Percentiles rank a stretch among this genome's conserved stretches.
Conservation (phyloP, 2,888 invertebrate species). For the Drosophila suboccidentalis region DNA sequence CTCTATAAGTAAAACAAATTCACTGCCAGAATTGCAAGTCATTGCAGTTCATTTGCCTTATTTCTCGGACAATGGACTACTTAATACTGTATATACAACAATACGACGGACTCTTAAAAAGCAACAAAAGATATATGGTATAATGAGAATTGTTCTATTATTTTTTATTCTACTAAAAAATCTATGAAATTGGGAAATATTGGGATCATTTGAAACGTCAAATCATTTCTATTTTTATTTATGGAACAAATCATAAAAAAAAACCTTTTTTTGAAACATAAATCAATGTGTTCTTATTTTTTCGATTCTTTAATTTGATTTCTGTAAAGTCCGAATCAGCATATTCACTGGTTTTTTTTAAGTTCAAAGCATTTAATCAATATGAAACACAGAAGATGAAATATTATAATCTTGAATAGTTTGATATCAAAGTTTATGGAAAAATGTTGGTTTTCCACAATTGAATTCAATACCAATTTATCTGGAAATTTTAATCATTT, state of each 20-base stretch:
- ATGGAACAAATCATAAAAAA: too few species aligned
- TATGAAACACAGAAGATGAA: too few species aligned
- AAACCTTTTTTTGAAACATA: too few species aligned
- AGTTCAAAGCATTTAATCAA: too few species aligned
- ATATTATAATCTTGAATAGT: neutral
- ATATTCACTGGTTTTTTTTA: too few species aligned
- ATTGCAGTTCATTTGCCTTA: constrained; percentile 61
- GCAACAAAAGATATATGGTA: neutral
- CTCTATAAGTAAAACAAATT: constrained; percentile 42
- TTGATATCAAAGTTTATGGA: neutral
- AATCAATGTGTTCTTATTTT: too few species aligned
- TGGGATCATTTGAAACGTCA: too few species aligned
- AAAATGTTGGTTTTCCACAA: neutral
- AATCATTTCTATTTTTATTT: too few species aligned
- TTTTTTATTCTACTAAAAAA: neutral
- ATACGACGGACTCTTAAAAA: neutral
- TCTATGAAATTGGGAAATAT: neutral
- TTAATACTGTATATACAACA: neutral
- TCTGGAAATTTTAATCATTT: neutral
- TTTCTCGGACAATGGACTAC: constrained; percentile 25
- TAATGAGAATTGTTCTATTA: neutral
- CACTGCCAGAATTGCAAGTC: constrained; percentile 43
- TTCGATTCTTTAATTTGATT: too few species aligned
- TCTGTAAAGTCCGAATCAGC: too few species aligned
- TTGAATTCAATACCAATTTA: neutral